These are phyloP conservation scores for Hydrolagus colliei DNA, from an alignment of 2,797 vertebrate species.

Conservation along the genomic window DNA sequence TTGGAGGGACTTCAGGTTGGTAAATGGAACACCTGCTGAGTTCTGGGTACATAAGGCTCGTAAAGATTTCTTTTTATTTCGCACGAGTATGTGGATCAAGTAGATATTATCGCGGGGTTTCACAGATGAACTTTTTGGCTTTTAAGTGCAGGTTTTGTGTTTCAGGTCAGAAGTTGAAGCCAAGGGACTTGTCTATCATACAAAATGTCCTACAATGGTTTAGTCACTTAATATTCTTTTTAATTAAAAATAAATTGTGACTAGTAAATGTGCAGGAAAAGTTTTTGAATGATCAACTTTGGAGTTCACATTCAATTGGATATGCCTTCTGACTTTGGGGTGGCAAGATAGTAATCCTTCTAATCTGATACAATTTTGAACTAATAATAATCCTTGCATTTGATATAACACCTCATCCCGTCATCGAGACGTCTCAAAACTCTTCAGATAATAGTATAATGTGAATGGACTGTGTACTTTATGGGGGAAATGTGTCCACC, in stretches of 20 bases:
- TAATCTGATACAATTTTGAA: too few species aligned
- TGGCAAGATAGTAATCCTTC: too few species aligned
- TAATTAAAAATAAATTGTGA: not conserved
- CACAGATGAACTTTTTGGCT: constrained; percentile 35
- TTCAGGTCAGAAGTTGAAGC: constrained; percentile 39
- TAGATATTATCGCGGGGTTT: constrained; percentile 18
- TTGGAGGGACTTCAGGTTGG: constrained; percentile 25
- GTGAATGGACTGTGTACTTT: too few species aligned
- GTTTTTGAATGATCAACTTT: not conserved
- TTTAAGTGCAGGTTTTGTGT: constrained; percentile 33
- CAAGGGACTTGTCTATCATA: constrained; percentile 32
- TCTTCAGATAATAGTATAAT: too few species aligned
- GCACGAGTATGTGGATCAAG: constrained; percentile 34
- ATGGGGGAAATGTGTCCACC: too few species aligned
- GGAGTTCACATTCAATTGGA: constrained; percentile 1
- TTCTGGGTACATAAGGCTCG: constrained; percentile 21
- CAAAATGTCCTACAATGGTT: not conserved
- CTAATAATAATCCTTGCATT: too few species aligned
- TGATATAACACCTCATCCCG: too few species aligned
- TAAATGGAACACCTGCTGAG: constrained; percentile 36
- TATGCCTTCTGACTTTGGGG: not conserved
- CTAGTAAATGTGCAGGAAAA: too few species aligned
- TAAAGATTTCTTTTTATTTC: constrained; percentile 33
- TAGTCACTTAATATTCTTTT: not conserved
- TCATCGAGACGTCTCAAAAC: too few species aligned